These are phyloP conservation scores for Fistularia tabacaria DNA, from an alignment of 2,797 vertebrate genomes.

Conservation along the genomic window DNA sequence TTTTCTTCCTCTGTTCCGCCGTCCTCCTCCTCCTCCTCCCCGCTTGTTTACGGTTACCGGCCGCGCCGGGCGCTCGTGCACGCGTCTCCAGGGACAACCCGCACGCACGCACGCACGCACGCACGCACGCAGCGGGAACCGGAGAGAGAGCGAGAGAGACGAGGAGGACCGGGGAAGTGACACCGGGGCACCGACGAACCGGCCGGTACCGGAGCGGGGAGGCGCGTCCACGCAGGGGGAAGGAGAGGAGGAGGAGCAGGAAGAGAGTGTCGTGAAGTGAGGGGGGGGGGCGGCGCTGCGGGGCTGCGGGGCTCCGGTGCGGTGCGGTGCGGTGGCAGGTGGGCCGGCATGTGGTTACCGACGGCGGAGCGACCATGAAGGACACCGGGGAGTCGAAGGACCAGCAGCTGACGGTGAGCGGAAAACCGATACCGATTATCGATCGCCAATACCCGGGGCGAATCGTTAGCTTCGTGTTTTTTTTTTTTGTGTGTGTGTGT, in stretches of 20 bases:
- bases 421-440: no score
- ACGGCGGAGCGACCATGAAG: constrained; percentile 74
- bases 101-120: constrained; percentile 3
- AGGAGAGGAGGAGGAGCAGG: background rate
- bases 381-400: constrained; percentile 82
- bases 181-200: no score
- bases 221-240: background rate
- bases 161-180: background rate
- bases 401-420: constrained; percentile 83
- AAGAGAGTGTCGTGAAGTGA: no score
- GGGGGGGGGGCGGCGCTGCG: no score
- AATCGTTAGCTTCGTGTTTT: background rate
- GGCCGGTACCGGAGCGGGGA: background rate
- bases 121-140: background rate
- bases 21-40: no score
- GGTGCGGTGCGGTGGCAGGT: no score
- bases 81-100: constrained; percentile 17
- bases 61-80: no score
- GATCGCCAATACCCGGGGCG: no score
- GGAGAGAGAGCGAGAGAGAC: background rate
- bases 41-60: background rate
- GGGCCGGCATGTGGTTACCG: constrained; percentile 26
- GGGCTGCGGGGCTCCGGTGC: no score
- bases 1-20: no score
- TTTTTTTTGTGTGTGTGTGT: background rate